Evolutionary conservation across 1,140 invertebrate species (phyloP).

Genomic region (Cyclargus thomasi): DNA sequence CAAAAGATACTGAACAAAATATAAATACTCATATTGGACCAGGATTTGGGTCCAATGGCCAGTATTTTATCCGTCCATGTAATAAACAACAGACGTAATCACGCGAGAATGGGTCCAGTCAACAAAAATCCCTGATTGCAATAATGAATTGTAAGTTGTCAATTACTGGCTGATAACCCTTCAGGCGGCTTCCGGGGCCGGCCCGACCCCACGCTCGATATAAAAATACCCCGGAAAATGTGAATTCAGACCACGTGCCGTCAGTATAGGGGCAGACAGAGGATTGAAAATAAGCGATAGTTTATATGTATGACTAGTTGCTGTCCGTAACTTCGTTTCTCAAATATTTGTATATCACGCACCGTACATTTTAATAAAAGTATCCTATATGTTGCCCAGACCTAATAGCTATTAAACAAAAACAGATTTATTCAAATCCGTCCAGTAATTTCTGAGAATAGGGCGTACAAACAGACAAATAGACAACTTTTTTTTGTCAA

Average conservation of each 20-base stretch:
- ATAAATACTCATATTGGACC: too few relatives aligned
- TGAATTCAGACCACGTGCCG: conserved; percentile 62
- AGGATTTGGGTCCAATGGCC: too few relatives aligned
- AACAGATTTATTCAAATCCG: too few relatives aligned
- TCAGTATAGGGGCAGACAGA: conserved; percentile 57
- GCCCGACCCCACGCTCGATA: conserved; percentile 49
- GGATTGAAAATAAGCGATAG: conserved; percentile 61
- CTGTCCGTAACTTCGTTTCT: too few relatives aligned
- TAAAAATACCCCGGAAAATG: conserved; percentile 68
- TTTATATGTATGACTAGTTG: conserved; percentile 17
- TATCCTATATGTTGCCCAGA: too few relatives aligned
- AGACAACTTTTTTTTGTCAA: too few relatives aligned
- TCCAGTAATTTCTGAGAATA: too few relatives aligned
- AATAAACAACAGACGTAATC: background rate
- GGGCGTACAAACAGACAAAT: too few relatives aligned
- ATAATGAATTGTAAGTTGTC: conserved; percentile 71
- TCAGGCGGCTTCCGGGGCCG: conserved; percentile 48
- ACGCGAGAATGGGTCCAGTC: conserved; percentile 35
- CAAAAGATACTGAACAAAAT: too few relatives aligned
- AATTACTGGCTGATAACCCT: conserved; percentile 68
- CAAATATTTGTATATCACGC: too few relatives aligned
- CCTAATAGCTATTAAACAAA: too few relatives aligned
- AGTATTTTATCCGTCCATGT: background rate
- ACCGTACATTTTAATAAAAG: too few relatives aligned
- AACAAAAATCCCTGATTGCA: conserved; percentile 47